phyloP scores from a whole-genome alignment of 2,113 vertebrate genomes.

The Heterotilapia buettikoferi region DNA sequence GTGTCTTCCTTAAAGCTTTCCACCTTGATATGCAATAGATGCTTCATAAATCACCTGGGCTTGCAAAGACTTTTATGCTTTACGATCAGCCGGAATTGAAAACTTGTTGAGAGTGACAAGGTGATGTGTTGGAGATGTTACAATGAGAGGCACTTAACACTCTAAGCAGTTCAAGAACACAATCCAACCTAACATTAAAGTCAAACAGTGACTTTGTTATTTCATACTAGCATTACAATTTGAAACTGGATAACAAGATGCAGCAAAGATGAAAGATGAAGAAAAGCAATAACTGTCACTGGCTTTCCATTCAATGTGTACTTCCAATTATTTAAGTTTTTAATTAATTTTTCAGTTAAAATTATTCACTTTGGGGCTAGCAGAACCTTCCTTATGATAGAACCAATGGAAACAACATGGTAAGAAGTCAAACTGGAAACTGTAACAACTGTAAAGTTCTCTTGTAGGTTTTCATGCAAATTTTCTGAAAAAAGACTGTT shows the following conservation, averaged over 20 bases:
- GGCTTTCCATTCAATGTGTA: neutral
- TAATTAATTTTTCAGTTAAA: neutral
- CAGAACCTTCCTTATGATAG: neutral
- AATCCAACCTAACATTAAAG: neutral
- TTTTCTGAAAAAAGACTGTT: neutral
- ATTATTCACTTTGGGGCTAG: neutral
- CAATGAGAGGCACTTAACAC: neutral
- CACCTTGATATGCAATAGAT: slow-evolving; percentile 37
- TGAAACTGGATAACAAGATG: neutral
- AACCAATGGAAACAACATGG: neutral
- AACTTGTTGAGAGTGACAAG: slow-evolving; percentile 22
- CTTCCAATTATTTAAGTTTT: neutral
- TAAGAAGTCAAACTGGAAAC: neutral
- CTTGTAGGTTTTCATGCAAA: neutral
- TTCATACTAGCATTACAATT: neutral
- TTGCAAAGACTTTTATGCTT: neutral
- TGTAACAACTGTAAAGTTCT: neutral
- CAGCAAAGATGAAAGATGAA: neutral
- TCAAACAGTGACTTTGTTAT: neutral
- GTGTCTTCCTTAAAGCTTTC: slow-evolving; percentile 27
- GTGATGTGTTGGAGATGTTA: neutral
- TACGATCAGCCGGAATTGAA: neutral
- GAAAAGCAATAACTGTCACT: neutral
- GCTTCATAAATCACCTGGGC: slow-evolving; percentile 30
- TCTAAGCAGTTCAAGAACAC: neutral